A percentile compares a stretch with the other conserved stretches of the same genome.
phyloP scores from a whole-genome alignment of 2,797 vertebrate genomes.

The Hoplostethus mediterraneus region DNA sequence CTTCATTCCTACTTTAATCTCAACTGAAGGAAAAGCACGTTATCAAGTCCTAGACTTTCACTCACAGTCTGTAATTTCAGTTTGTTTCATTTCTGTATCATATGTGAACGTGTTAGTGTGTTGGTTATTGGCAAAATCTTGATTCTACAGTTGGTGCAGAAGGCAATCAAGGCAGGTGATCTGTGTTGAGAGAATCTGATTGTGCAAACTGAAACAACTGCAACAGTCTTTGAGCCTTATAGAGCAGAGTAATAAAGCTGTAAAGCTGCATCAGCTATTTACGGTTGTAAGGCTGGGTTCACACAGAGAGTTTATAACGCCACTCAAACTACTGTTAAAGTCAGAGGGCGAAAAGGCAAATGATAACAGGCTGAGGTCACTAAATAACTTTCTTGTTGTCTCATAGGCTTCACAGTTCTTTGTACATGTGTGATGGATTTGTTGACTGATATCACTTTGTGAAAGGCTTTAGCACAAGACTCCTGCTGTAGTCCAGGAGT shows the following conservation, averaged over 20 bases:
- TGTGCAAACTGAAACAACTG: conserved; percentile 33
- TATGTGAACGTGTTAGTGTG: neutral
- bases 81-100: neutral
- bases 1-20: neutral
- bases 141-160: conserved; percentile 9
- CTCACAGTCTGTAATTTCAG: neutral
- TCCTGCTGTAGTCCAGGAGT: conserved; percentile 32
- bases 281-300: conserved; percentile 46
- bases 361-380: conserved; percentile 20
- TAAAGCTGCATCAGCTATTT: conserved; percentile 68
- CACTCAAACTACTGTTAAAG: conserved; percentile 32
- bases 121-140: neutral
- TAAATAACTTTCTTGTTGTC: conserved; percentile 8
- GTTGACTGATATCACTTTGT: neutral
- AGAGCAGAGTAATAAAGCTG: conserved; percentile 47
- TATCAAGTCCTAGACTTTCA: neutral
- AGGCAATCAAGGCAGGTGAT: conserved; percentile 30
- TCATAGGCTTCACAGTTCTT: neutral
- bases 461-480: conserved; percentile 5
- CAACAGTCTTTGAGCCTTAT: neutral
- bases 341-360: neutral
- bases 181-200: conserved; percentile 27
- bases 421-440: neutral
- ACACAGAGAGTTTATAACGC: conserved; percentile 59
- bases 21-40: neutral